A percentile compares a stretch with the other conserved stretches of the same genome.
These are phyloP conservation scores for Centropus unirufus DNA, from an alignment of 2,113 vertebrate species.

Conservation along the genomic window DNA sequence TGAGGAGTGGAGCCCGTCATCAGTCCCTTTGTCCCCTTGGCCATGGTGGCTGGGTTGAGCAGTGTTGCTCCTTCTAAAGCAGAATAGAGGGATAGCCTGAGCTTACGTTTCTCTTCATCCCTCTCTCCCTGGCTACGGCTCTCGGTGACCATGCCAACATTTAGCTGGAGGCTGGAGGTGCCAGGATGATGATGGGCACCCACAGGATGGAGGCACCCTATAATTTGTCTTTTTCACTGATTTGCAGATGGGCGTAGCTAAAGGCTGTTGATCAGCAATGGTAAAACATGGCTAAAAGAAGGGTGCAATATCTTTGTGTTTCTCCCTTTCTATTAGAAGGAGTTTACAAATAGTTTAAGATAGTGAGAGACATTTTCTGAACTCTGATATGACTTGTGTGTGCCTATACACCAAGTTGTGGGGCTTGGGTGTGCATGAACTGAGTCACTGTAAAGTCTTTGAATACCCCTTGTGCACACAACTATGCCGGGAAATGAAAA, in stretches of 20 bases:
- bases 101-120: not conserved
- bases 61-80: not conserved
- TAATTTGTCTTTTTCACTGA: not conserved
- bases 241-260: not conserved
- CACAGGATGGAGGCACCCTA: rapidly evolving
- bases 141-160: not conserved
- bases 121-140: rapidly evolving
- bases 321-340: not conserved
- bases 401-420: not conserved
- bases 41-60: not conserved
- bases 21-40: not conserved
- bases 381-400: not conserved
- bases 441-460: not conserved
- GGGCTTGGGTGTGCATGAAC: not conserved
- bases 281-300: not conserved
- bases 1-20: not conserved
- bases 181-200: no score
- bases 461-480: not conserved
- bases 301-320: not conserved
- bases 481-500: not conserved
- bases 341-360: not conserved
- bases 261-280: rapidly evolving
- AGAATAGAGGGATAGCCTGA: not conserved
- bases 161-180: not conserved
- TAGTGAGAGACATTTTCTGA: not conserved